Base-by-base conservation (phyloP, 2,888 invertebrate species). In the Vannuccia rotundouncinata region DNA sequence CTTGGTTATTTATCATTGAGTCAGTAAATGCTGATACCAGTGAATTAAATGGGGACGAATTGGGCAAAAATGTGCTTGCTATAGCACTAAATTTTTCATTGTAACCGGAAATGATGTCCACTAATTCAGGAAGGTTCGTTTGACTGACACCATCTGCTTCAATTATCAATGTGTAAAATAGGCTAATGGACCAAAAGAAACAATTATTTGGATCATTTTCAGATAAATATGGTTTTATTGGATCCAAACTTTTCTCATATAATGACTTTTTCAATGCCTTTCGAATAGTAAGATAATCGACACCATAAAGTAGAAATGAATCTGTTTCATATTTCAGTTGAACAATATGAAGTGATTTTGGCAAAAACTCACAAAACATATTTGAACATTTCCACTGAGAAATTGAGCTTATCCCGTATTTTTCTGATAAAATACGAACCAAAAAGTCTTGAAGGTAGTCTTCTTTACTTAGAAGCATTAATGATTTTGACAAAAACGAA, bases 331-430 rank as follows among this genome's bases (percentile, higher is more conserved):
- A 66, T 13, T 66, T 2, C 66, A 66, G 25, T 27, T 66, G 66
- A 66, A 2, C 5, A 66, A 66, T 66, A 22, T 66, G 66, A 5
- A 66, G 66, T 66, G 66, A 66, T 66, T 66, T 66, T 22, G 66
- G 66, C 25, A 66, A 66, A 5, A 66, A 27, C 25, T 66, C 66
- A 22, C 25, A n/a, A n/a, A 27, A 17, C 13, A n/a, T 66, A 22
- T 66, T 66, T 5, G 66, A 66, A 17, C 5, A 13, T 66, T 66
- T 66, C 66, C 66, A 66, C 25, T 66, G 22, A 66, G 10, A 5
- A 66, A 66, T 66, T 66, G 22, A 22, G 5, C 25, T 2, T 22
- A 66, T 5, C 5, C 66, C 25, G 66, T 66, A 66, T 66, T 5
- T 66, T 13, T 66, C 25, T 22, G 22, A 17, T 22, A 66, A 22